Evolutionary conservation across 2,888 invertebrate genomes (phyloP).

Genomic region (Dioctria rufipes): DNA sequence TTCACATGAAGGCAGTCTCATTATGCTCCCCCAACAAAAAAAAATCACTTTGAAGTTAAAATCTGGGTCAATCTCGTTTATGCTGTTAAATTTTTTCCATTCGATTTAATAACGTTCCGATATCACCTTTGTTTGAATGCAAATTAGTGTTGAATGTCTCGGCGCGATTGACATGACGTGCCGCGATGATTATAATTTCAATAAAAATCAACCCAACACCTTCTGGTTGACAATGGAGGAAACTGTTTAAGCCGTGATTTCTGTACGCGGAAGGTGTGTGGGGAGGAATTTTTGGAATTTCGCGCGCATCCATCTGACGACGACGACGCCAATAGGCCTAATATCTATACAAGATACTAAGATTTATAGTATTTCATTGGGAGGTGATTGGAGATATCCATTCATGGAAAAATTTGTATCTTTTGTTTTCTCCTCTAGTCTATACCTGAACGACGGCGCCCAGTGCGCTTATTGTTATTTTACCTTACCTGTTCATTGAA

Average conservation of each 20-base stretch:
- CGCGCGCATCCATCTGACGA: too few species aligned
- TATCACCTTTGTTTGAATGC: neutral
- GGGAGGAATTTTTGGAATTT: too few species aligned
- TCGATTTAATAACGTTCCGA: neutral
- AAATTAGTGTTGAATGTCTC: neutral
- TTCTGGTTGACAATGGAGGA: neutral
- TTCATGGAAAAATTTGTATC: neutral
- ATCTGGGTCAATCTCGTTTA: too few species aligned
- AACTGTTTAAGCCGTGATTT: neutral
- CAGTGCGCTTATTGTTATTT: neutral
- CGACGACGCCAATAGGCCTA: too few species aligned
- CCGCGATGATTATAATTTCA: neutral
- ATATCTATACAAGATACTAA: too few species aligned
- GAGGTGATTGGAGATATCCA: neutral
- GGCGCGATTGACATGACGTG: neutral
- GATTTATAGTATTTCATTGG: too few species aligned
- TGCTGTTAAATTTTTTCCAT: too few species aligned
- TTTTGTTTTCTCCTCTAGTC: neutral
- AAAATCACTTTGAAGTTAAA: too few species aligned
- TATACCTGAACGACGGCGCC: too few species aligned
- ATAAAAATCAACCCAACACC: neutral
- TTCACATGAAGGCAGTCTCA: too few species aligned
- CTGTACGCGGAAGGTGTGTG: neutral
- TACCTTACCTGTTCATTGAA: constrained; percentile 69
- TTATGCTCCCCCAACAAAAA: too few species aligned